Base-by-base conservation (phyloP, 2,888 invertebrate species). In the Trissonchulus sp. region DNA sequence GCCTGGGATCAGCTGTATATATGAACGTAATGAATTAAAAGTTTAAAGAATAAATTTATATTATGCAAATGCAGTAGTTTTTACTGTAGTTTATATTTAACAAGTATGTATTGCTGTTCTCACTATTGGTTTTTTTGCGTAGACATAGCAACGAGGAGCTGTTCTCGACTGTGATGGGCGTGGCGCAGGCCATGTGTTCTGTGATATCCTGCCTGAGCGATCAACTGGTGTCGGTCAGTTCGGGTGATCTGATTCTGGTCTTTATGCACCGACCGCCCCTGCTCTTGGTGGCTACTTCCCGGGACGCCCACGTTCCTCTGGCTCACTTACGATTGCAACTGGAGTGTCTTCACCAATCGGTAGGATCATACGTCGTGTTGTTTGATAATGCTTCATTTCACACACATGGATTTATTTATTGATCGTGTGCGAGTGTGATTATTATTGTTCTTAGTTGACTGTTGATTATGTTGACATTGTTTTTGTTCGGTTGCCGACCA, bases 101-200 rank as follows among this genome's bases (percentile, higher is more conserved):
- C n/a, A n/a, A n/a, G n/a, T n/a, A n/a, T n/a, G n/a, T n/a, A n/a
- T n/a, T n/a, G n/a, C n/a, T n/a, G n/a, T n/a, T n/a, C n/a, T n/a
- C n/a, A n/a, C n/a, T n/a, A n/a, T n/a, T 36, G 23, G 63, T 76
- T 37, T 78, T 77, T 85, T 86, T 76, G 84, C 80, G 71, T 77
- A 92, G 93, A 82, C 91, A 93, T 86, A 94, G 94, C 2, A 92
- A 90, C 85, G 97, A 97, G 87, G 95, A 96, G 83, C 93, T 93
- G 85, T 86, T 97, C 81, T 95, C 93, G 3, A 94, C 95, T 28
- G 87, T 95, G 28, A 96, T 94, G 87, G 96, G 97, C 28, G 93
- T 97, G 0, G 92, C 95, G 87, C 94, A 94, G 86, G 96, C 95
- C 0, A 85, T 97, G 78, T 93, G 94, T 1, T 94, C 94, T 79